Evolutionary conservation across 2,113 vertebrate species (phyloP).

Genomic region (Zingel zingel): DNA sequence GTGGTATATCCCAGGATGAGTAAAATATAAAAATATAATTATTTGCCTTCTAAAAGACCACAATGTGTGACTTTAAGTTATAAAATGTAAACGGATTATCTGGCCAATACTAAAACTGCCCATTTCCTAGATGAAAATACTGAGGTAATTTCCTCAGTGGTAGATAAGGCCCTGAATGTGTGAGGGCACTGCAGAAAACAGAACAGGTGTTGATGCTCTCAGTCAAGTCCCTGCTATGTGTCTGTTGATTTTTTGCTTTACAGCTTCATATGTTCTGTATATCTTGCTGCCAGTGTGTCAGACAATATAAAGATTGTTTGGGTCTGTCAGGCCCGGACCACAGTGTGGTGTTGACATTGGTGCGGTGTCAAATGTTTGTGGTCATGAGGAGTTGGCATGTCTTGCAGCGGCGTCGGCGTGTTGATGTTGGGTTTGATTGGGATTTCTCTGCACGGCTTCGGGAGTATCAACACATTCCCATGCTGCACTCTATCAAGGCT

Average conservation of each 20-base stretch:
- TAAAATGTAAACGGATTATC: background rate
- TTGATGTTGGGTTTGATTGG: conserved; percentile 51
- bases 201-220: background rate
- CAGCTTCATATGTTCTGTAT: background rate
- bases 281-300: conserved; percentile 1
- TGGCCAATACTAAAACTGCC: background rate
- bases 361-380: conserved; percentile 16
- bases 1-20: too few species aligned
- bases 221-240: background rate
- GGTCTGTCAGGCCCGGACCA: conserved; percentile 7
- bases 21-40: too few species aligned
- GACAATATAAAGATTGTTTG: conserved; percentile 22
- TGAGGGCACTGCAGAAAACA: background rate
- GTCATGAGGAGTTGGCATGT: conserved; percentile 23
- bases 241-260: background rate
- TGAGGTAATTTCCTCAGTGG: background rate
- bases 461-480: conserved; percentile 62
- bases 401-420: conserved; percentile 2
- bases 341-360: conserved; percentile 1
- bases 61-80: background rate
- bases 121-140: background rate
- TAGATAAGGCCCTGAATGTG: background rate
- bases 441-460: conserved; percentile 57
- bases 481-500: conserved; percentile 69
- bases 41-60: too few species aligned